phyloP scores from a whole-genome alignment of 2,888 invertebrate genomes.

The Seira ritae region DNA sequence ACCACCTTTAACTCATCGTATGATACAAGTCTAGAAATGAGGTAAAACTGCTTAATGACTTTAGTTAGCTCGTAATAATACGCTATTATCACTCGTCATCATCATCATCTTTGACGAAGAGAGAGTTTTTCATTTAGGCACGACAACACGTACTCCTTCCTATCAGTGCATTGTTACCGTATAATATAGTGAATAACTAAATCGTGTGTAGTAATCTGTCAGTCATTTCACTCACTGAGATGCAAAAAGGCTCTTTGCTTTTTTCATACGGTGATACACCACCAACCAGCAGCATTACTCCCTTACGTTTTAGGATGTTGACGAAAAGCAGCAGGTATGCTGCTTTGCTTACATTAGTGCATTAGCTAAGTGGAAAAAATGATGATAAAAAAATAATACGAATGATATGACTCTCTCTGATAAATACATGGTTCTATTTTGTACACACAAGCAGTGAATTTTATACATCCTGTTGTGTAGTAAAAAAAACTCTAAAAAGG shows the following conservation, averaged over 20 bases:
- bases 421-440: slow-evolving; percentile 19
- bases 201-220: slow-evolving; percentile 6
- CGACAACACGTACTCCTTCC: slow-evolving; percentile 26
- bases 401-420: slow-evolving; percentile 30
- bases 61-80: not conserved
- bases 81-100: not conserved
- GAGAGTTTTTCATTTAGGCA: slow-evolving; percentile 38
- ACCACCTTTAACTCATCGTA: too few relatives aligned
- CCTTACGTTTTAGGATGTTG: slow-evolving; percentile 3
- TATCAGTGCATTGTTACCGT: slow-evolving; percentile 9
- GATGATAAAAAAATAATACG: slow-evolving; percentile 38
- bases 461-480: slow-evolving; percentile 45
- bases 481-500: slow-evolving; percentile 9
- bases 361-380: slow-evolving; percentile 36
- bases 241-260: slow-evolving; percentile 7
- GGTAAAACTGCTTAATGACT: not conserved
- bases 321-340: slow-evolving; percentile 28
- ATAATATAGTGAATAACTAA: too few relatives aligned
- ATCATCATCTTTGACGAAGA: slow-evolving; percentile 2
- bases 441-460: slow-evolving; percentile 29
- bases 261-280: not conserved
- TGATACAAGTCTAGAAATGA: not conserved
- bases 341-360: not conserved
- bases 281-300: not conserved
- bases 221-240: slow-evolving; percentile 16